Base-by-base conservation (phyloP, 2,888 invertebrate genomes). In the Crematogaster levior region DNA sequence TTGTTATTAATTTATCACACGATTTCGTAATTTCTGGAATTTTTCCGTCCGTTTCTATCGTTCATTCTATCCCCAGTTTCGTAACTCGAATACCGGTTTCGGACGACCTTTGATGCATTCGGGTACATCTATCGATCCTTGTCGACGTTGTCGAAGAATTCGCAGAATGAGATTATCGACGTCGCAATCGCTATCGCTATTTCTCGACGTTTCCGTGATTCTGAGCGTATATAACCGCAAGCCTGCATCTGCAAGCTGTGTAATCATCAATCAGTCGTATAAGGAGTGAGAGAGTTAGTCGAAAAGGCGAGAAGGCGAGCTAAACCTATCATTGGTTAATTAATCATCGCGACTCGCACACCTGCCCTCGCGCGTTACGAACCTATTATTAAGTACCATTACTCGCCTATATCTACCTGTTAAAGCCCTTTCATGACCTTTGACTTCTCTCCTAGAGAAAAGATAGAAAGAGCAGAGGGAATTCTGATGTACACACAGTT, bases 321-420 rank as follows among this genome's bases (percentile, higher is more conserved):
- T 86, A 88, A 63, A 73, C 85, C 90, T 86, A 90, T 90, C 90
- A 89, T 91, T 91, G 88, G 88, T 87, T 92, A 91, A 92, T 92
- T 91, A 92, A 92, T 92, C 91, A 90, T 84, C 63, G 81, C 81
- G 80, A 88, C 81, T 87, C 83, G 88, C 82, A 80, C 90, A 92
- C 91, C 92, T 91, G 92, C 89, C 87, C 79, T 82, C 83, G 79
- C 80, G 84, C 77, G 84, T 89, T 86, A 86, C 84, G 84, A 86
- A 84, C 81, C 90, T 88, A 83, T 91, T 91, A 92, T 92, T 91
- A 92, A 91, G 89, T 85, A 86, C 86, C 88, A 91, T 92, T 90
- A 89, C 87, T 90, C 84, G 85, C 43, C 77, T 83, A 74, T 75
- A 80, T 84, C 56, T 46, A 77, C 79, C 75, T 84, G 77, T 81